phyloP scores from a whole-genome alignment of 2,888 invertebrate species.

The Cosmorhoe ocellata region DNA sequence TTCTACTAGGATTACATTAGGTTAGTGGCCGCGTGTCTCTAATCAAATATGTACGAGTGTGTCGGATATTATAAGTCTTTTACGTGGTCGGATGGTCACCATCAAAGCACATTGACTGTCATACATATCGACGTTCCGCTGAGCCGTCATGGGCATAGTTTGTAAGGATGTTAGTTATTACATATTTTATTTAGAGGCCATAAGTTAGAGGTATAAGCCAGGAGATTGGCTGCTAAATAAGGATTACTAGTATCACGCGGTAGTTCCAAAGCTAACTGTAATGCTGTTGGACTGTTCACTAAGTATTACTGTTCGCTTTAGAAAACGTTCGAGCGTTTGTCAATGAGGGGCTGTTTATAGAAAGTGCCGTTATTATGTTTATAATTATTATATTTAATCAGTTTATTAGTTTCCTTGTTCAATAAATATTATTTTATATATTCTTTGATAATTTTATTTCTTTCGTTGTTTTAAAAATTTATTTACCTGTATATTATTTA shows the following conservation, averaged over 20 bases:
- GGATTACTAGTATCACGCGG: constrained; percentile 11
- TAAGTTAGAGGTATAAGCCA: constrained; percentile 4
- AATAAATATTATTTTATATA: constrained; percentile 4
- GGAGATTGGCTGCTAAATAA: constrained; percentile 8
- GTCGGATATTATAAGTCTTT: too few species aligned
- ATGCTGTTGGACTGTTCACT: constrained; percentile 12
- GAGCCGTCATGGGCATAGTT: constrained; percentile 13
- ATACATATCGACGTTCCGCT: constrained; percentile 12
- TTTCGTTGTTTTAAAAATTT: constrained; percentile 1
- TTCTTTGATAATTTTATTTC: constrained; percentile 5
- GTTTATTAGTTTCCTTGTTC: not conserved
- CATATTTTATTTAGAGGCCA: constrained; percentile 18
- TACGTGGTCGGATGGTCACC: not conserved
- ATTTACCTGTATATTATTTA: too few species aligned
- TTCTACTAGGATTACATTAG: not conserved
- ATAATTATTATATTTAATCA: not conserved
- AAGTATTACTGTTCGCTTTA: constrained; percentile 12
- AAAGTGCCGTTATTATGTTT: not conserved
- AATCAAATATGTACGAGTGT: not conserved
- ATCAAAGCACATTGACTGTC: constrained; percentile 6
- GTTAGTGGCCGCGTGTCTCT: too few species aligned
- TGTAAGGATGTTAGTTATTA: constrained; percentile 15
- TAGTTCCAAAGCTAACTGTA: constrained; percentile 8
- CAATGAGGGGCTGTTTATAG: constrained; percentile 15
- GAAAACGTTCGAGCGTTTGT: constrained; percentile 9